Evolutionary conservation across 30 jellyfish, hydroid and myxozoan species (phyloP).

Genomic region (Nemopilema nomurai): DNA sequence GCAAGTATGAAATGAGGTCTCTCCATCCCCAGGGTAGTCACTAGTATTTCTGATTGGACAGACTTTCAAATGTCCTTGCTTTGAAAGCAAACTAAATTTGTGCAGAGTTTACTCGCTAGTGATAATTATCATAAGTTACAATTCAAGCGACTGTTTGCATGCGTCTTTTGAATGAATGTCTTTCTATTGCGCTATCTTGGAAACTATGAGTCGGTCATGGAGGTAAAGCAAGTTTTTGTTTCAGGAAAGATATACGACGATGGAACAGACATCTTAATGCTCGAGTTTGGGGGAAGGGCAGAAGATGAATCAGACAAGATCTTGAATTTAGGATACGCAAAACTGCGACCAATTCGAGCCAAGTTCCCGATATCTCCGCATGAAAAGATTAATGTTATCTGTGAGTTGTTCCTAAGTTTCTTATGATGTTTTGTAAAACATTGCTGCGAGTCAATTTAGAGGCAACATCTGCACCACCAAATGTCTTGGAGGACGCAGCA

Average conservation of each 20-base stretch:
- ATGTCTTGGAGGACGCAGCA: too few species aligned
- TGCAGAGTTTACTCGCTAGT: too few species aligned
- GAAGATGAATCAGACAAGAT: not conserved
- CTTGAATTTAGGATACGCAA: constrained; percentile 1
- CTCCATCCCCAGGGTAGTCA: too few species aligned
- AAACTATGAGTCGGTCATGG: too few species aligned
- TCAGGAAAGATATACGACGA: constrained; percentile 43
- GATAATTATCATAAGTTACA: too few species aligned
- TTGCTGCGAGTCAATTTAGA: not conserved
- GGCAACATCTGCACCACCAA: not conserved
- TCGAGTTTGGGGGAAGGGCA: constrained; percentile 25
- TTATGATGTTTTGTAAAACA: not conserved
- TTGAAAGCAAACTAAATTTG: too few species aligned
- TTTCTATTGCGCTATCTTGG: too few species aligned
- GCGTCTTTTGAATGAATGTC: too few species aligned
- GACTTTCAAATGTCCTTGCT: too few species aligned
- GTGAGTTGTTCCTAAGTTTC: not conserved
- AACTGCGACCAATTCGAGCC: constrained; percentile 13
- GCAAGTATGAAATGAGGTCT: too few species aligned
- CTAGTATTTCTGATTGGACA: too few species aligned
- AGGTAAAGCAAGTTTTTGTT: not conserved
- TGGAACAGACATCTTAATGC: constrained; percentile 33
- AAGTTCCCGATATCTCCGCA: not conserved
- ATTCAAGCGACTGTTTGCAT: too few species aligned
- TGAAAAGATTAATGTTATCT: not conserved